phyloP scores from a whole-genome alignment of 23 tunicate genomes.

The Oikopleura albicans region DNA sequence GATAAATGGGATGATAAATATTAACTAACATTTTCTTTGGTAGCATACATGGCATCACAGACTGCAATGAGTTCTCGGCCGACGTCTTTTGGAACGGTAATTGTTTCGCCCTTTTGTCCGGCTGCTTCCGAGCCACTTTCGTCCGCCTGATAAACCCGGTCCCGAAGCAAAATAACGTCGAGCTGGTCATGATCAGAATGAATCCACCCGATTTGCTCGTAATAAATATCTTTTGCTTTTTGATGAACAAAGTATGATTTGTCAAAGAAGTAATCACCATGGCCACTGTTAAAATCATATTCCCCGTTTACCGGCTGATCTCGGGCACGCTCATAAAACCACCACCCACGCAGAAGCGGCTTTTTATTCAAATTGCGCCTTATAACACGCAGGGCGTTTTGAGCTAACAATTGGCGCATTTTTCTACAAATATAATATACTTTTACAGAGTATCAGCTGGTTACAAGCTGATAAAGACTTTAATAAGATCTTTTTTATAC shows the following conservation, averaged over 20 bases:
- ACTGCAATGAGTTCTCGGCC: not conserved
- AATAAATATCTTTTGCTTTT: not conserved
- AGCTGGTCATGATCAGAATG: not conserved
- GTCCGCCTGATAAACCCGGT: not conserved
- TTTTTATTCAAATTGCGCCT: not conserved
- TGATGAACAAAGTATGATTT: not conserved
- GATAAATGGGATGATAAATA: not conserved
- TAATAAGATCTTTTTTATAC: too few species aligned
- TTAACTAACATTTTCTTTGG: not conserved
- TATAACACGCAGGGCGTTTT: too few species aligned
- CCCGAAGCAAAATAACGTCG: not conserved
- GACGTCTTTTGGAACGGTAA: not conserved
- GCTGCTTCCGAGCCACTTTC: not conserved
- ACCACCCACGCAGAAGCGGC: not conserved
- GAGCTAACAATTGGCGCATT: too few species aligned
- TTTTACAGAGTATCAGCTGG: too few species aligned
- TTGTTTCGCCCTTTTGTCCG: not conserved
- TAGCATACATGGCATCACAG: constrained; percentile 1
- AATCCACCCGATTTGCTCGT: constrained; percentile 15
- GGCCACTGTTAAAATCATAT: not conserved
- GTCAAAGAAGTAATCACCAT: not conserved
- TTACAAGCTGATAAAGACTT: too few species aligned
- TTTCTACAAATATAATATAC: too few species aligned
- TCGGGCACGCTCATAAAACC: not conserved
- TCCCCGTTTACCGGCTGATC: not conserved